Evolutionary conservation across 2,113 vertebrate genomes (phyloP).

Genomic region (Rhombomys opimus): DNA sequence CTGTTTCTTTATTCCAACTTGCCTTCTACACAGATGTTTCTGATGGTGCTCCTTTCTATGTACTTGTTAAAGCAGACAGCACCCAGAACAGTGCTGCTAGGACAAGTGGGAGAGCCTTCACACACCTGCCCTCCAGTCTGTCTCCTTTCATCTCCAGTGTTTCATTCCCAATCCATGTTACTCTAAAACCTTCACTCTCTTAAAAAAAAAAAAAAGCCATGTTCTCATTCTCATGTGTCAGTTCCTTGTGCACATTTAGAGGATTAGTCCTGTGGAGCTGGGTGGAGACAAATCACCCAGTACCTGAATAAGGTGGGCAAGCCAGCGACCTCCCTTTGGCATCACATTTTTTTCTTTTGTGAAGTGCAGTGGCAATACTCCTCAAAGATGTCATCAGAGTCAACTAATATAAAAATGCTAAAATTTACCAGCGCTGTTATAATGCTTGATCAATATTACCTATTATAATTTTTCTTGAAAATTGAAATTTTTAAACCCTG

Average conservation of each 20-base stretch:
- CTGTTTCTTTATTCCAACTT: background rate
- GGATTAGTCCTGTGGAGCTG: background rate
- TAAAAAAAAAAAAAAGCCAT: background rate
- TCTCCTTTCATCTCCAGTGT: background rate
- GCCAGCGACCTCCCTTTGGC: background rate
- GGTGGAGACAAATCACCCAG: background rate
- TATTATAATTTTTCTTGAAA: background rate
- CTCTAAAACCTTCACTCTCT: background rate
- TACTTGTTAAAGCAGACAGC: background rate
- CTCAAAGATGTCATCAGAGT: conserved; percentile 47
- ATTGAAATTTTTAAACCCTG: background rate
- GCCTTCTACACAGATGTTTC: background rate
- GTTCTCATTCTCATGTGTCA: conserved; percentile 33
- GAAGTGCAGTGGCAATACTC: conserved; percentile 35
- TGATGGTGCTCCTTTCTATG: background rate
- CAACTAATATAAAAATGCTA: conserved; percentile 34
- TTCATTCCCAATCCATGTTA: background rate
- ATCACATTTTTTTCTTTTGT: conserved; percentile 32
- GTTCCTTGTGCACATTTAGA: conserved; percentile 8
- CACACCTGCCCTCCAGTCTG: background rate
- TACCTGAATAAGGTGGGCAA: background rate
- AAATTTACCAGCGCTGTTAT: background rate
- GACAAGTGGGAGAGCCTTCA: background rate
- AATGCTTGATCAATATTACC: background rate
- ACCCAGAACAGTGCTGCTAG: background rate